Evolutionary conservation across 1,140 invertebrate species (phyloP).

Genomic region (Oryzaephilus surinamensis): DNA sequence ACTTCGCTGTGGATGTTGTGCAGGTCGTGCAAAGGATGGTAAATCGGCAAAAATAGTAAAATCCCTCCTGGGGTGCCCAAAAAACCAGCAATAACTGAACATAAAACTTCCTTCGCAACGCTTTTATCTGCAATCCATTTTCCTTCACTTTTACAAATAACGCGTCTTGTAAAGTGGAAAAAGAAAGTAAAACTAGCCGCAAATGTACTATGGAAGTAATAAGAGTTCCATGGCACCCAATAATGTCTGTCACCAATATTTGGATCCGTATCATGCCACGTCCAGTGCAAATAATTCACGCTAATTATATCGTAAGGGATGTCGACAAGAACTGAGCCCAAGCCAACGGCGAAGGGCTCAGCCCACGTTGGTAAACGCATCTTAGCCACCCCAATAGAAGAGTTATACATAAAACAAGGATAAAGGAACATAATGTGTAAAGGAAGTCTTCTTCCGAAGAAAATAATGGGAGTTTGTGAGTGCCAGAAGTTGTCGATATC

Average conservation of each 20-base stretch:
- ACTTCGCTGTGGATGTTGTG: constrained; percentile 59
- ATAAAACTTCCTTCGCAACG: constrained; percentile 13
- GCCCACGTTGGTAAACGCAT: constrained; percentile 53
- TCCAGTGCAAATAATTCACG: constrained; percentile 73
- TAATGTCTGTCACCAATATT: constrained; percentile 70
- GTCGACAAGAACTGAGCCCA: constrained; percentile 63
- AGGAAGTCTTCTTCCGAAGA: constrained; percentile 56
- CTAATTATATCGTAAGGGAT: constrained; percentile 72
- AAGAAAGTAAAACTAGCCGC: constrained; percentile 59
- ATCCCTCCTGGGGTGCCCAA: constrained; percentile 61
- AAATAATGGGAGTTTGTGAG: constrained; percentile 58
- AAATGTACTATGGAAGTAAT: constrained; percentile 71
- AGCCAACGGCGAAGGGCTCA: constrained; percentile 63
- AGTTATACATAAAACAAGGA: constrained; percentile 64
- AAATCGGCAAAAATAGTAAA: constrained; percentile 57
- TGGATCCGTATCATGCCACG: constrained; percentile 77
- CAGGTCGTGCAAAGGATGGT: constrained; percentile 63
- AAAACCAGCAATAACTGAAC: constrained; percentile 47
- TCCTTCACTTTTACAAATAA: constrained; percentile 41
- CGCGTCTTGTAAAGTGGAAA: constrained; percentile 48
- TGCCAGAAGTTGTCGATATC: constrained; percentile 73
- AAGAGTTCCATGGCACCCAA: constrained; percentile 68
- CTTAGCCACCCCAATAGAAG: constrained; percentile 51
- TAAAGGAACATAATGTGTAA: constrained; percentile 62
- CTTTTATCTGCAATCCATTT: constrained; percentile 41